Evolutionary conservation across 2,113 vertebrate genomes (phyloP).

Genomic region (Cranoglanis bouderius): DNA sequence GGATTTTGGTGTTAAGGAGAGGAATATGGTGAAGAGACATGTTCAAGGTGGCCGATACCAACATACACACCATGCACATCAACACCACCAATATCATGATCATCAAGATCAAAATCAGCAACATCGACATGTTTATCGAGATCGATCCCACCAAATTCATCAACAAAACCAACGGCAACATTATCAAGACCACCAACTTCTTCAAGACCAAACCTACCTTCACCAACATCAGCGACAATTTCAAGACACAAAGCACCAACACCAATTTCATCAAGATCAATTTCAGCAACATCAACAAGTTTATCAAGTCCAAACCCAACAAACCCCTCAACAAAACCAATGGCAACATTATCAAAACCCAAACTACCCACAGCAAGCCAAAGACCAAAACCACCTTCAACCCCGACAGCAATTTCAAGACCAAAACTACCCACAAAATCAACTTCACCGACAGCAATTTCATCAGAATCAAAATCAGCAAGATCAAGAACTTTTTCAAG

Average conservation of each 20-base stretch:
- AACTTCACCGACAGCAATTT: background rate
- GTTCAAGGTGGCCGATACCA: slow-evolving; percentile 60
- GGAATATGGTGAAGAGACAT: slow-evolving; percentile 63
- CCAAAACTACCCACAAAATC: background rate
- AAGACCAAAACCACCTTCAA: background rate
- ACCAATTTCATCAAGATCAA: background rate
- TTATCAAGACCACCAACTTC: background rate
- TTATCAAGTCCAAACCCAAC: background rate
- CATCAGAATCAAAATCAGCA: background rate
- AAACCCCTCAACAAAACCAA: background rate
- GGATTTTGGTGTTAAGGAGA: slow-evolving; percentile 75
- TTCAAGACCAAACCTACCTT: background rate
- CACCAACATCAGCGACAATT: background rate
- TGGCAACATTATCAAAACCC: background rate
- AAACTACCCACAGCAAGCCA: background rate
- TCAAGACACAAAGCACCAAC: background rate
- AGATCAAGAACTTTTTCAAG: background rate
- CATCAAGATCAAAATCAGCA: background rate
- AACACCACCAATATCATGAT: slow-evolving; percentile 53
- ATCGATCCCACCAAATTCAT: slow-evolving; percentile 19
- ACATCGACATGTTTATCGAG: background rate
- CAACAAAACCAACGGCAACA: background rate
- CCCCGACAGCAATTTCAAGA: background rate
- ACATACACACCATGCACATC: slow-evolving; percentile 56
- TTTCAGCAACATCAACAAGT: background rate